Percentiles rank a stretch among this genome's conserved stretches.
Conservation (phyloP, 2,797 vertebrate species). For the Artibeus lituratus region DNA sequence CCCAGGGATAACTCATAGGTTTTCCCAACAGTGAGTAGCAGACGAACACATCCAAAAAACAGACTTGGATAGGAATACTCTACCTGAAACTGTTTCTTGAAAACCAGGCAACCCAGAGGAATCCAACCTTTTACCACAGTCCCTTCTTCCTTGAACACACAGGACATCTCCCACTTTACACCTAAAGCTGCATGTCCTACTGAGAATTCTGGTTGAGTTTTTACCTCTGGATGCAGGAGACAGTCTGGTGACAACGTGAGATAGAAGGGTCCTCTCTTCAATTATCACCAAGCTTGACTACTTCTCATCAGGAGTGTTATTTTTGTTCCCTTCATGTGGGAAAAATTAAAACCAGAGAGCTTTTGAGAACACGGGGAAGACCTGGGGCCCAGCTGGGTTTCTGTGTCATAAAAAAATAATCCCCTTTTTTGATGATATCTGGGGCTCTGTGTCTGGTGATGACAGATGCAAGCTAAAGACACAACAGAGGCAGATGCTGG, state of each 20-base stretch:
- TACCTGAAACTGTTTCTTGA: too few relatives aligned
- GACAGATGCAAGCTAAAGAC: too few relatives aligned
- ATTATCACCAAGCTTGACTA: not conserved
- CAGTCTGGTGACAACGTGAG: not conserved
- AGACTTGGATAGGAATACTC: not conserved
- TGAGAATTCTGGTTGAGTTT: not conserved
- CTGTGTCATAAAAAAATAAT: too few relatives aligned
- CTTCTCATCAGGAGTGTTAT: not conserved
- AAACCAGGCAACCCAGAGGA: not conserved
- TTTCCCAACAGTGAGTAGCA: too few relatives aligned
- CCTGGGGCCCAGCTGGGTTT: too few relatives aligned
- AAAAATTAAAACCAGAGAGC: too few relatives aligned
- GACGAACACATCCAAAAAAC: rapidly evolving
- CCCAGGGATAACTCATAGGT: not conserved
- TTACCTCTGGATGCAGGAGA: not conserved
- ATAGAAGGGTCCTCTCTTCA: not conserved
- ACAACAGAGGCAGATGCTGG: too few relatives aligned
- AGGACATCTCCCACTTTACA: not conserved
- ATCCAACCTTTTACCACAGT: not conserved
- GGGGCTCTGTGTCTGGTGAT: too few relatives aligned
- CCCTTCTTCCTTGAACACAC: not conserved
- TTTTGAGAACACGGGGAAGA: too few relatives aligned
- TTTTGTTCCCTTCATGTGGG: not conserved
- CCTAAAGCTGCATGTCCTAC: not conserved
- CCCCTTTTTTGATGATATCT: too few relatives aligned